Conservation (phyloP, 2,113 vertebrate genomes). For the Zosterops pallidus region DNA sequence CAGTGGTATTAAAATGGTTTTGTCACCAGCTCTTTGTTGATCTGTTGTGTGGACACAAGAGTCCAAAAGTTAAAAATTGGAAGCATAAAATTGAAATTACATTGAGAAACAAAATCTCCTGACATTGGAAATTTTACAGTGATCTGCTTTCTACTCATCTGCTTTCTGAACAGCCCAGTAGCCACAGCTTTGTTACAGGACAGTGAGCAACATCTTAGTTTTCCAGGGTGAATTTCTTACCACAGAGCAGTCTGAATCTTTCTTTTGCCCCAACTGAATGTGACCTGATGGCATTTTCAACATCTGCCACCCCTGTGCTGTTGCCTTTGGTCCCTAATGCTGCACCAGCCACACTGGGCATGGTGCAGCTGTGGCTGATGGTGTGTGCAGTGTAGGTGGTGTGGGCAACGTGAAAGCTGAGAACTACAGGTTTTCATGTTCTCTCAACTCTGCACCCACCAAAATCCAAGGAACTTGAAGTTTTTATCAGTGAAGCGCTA, state of each 20-base stretch:
- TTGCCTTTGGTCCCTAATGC: background rate
- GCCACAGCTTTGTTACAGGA: background rate
- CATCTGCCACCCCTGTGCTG: background rate
- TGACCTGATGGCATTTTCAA: background rate
- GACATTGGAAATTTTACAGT: background rate
- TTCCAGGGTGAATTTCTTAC: background rate
- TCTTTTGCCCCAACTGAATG: background rate
- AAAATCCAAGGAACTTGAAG: background rate
- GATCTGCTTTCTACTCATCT: background rate
- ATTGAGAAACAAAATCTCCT: background rate
- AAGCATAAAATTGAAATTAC: background rate
- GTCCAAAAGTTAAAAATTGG: background rate
- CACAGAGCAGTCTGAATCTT: background rate
- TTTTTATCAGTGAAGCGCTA: background rate
- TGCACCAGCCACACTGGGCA: fast-evolving
- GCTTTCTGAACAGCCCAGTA: background rate
- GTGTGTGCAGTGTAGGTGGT: background rate
- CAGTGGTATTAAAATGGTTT: background rate
- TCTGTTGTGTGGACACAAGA: background rate
- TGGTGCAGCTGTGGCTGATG: background rate
- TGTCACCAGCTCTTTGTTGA: background rate
- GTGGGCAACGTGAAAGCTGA: background rate
- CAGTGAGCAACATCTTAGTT: background rate
- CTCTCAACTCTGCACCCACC: background rate
- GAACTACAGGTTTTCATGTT: background rate